phyloP scores from a whole-genome alignment of 2,113 vertebrate species.

The Macaca fascicularis region T2T-MFA8v1.1 NC_088391.1:10696001-10696500 shows the following conservation, averaged over 20 bases:
- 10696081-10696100: slow-evolving; percentile 42
- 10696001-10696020: slow-evolving; percentile 37
- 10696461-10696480: slow-evolving; percentile 13
- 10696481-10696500: neutral
- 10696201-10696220: neutral
- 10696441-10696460: slow-evolving; percentile 34
- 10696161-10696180: neutral
- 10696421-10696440: neutral
- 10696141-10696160: neutral
- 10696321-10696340: neutral
- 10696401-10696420: slow-evolving; percentile 6
- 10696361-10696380: neutral
- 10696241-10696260: neutral
- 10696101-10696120: neutral
- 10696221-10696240: slow-evolving; percentile 14
- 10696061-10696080: slow-evolving; percentile 48
- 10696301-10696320: neutral
- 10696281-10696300: neutral
- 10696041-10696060: slow-evolving; percentile 38
- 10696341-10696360: neutral
- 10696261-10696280: slow-evolving; percentile 19
- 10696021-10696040: neutral
- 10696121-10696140: neutral
- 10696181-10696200: neutral
- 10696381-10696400: neutral